Base-by-base conservation (phyloP, 2,888 invertebrate genomes). In the Mayetiola destructor region DNA sequence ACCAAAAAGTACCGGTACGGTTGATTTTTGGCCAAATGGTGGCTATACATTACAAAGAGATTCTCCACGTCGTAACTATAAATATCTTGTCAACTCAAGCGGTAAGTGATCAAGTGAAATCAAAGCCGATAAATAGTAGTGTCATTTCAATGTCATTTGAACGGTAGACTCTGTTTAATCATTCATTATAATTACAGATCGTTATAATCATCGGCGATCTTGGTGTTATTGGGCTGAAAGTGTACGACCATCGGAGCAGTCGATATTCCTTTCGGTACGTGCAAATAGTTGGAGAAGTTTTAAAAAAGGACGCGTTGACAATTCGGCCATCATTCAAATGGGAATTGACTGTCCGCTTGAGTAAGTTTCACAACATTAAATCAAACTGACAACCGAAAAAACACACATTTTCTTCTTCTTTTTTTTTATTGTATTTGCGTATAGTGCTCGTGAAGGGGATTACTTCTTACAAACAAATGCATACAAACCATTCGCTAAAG, bases 141-240 rank as follows among this genome's bases (percentile, higher is more conserved):
- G n/a, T n/a, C n/a, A n/a, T n/a, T n/a, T n/a, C n/a, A n/a, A n/a
- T n/a, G n/a, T n/a, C n/a, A n/a, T n/a, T n/a, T n/a, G n/a, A n/a
- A n/a, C n/a, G n/a, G n/a, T n/a, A n/a, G n/a, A 10, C 23, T 18
- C 20, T 39, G 4, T 16, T 16, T 10, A 18, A 9, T 14, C 12
- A 3, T 39, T 39, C 20, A 5, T 39, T 39, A 20, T 39, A 8
- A 21, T 66, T 68, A 36, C 68, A 78, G 78, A 79, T 65, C 63
- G 80, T 52, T 78, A 79, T 64, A 79, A 79, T 59, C 80, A 80
- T 64, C 76, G 79, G 69, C 68, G 80, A 59, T 80, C 80, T 1
- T 80, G 80, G 80, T 69, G 75, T 60, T 80, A 77, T 65, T 80
- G 76, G 67, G 79, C 80, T 0, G 80, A 80, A 63, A 79, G 79